Base-by-base conservation (phyloP, 2,888 invertebrate species). In the Trichopoda pennipes region DNA sequence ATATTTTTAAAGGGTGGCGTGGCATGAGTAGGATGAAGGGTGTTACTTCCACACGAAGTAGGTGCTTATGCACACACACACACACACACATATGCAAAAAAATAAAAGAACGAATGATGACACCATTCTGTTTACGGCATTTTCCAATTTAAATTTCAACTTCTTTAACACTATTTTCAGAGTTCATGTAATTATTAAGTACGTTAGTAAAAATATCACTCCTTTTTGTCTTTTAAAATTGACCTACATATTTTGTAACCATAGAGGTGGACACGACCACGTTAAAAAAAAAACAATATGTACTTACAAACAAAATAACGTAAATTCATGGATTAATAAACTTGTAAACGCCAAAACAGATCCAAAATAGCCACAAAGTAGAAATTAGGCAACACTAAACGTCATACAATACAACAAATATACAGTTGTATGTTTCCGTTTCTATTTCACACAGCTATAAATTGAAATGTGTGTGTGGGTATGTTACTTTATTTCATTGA, bases 371-470 rank as follows among this genome's bases (percentile, higher is more conserved):
- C 28, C 28, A 28, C 28, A 7, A 28, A 58, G 2, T 53, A 28
- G 16, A 51, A 75, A 53, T 75, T 66, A 70, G 75, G 79, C 79
- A 82, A 44, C 66, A 56, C 63, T 81, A 32, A 32, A 73, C 72
- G 64, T 61, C 60, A 60, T 58, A 35, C 17, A 56, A 17, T 56
- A 72, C 60, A 75, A 78, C 66, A 68, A 69, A 75, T 79, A 72
- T 82, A 79, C 74, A 70, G 78, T 78, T 79, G 74, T 53, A 32
- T 77, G 44, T 74, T 69, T 70, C 64, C 74, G 77, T 74, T 44
- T 63, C 44, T 49, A 58, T 47, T 42, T 68, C 21, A 2, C 8
- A 47, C 44, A 28, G 7, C 10, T 16, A 35, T 10, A 51, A 51
- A 51, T 47, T 6, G 14, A 44, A 55, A 1, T n/a, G n/a, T n/a